Conservation (phyloP, 2,888 invertebrate species). For the Nemotelus nigrinus region DNA sequence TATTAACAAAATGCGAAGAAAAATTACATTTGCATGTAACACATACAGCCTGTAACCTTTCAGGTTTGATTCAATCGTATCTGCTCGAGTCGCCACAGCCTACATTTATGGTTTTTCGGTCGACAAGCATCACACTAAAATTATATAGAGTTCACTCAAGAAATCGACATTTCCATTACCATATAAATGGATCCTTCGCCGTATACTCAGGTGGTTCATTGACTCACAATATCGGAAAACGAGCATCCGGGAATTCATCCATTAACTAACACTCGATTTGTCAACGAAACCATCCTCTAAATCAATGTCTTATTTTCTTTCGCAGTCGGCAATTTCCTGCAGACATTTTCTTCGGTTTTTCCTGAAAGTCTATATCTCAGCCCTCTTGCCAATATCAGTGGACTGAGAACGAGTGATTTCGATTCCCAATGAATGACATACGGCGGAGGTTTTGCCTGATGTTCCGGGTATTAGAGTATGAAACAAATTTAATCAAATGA, state of each 20-base stretch:
- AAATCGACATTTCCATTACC: constrained; percentile 25
- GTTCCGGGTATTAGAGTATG: no score
- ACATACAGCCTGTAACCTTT: background rate
- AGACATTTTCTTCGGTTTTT: constrained; percentile 17
- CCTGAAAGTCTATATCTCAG: background rate
- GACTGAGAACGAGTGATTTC: background rate
- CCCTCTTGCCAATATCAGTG: background rate
- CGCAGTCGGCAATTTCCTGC: constrained; percentile 47
- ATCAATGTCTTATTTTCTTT: constrained; percentile 54
- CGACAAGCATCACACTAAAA: background rate
- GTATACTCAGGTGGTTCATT: constrained; percentile 39
- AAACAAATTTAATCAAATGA: background rate
- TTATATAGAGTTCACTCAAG: background rate
- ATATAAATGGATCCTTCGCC: constrained; percentile 31
- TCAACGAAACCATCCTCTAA: constrained; percentile 55
- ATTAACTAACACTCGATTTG: constrained; percentile 54
- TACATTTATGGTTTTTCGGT: background rate
- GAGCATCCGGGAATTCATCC: constrained; percentile 40
- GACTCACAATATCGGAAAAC: constrained; percentile 31
- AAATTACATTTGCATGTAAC: constrained; percentile 21
- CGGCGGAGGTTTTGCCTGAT: no score
- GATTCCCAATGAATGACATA: no score
- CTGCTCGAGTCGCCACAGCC: background rate
- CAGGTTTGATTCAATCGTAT: background rate
- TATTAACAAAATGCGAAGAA: constrained; percentile 15